These are phyloP conservation scores for Datnioides undecimradiatus DNA, from an alignment of 2,113 vertebrate species.

Conservation along the genomic window DNA sequence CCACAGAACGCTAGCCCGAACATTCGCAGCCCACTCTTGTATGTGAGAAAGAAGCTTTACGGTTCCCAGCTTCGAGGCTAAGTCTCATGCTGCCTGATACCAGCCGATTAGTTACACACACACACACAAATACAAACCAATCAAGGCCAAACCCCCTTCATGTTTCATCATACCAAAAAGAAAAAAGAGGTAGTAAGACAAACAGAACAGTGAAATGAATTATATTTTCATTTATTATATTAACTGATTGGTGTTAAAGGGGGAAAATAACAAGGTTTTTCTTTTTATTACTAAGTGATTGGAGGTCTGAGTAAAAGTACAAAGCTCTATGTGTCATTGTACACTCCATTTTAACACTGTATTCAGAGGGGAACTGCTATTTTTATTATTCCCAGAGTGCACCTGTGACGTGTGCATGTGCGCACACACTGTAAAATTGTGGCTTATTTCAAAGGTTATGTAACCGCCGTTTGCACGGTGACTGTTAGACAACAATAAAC, in stretches of 20 bases:
- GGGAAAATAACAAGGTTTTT: background rate
- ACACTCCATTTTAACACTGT: background rate
- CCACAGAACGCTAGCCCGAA: background rate
- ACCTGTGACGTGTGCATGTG: no score
- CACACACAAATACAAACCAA: background rate
- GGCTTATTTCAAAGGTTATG: no score
- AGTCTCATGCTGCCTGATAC: background rate
- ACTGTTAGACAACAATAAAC: no score
- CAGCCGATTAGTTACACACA: constrained; percentile 13
- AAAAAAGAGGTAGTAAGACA: background rate
- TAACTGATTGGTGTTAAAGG: background rate
- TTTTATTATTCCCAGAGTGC: no score
- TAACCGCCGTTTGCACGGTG: no score
- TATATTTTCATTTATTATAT: background rate
- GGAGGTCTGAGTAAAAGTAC: no score
- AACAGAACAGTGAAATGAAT: background rate
- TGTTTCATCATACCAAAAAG: no score
- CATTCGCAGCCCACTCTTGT: background rate
- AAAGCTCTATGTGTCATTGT: background rate
- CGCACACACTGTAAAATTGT: no score
- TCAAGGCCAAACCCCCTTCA: no score
- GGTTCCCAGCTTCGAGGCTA: background rate
- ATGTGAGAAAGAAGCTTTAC: background rate
- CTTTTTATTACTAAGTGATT: background rate
- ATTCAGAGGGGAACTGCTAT: no score